Evolutionary conservation across 2,797 vertebrate genomes (phyloP), one percentile per base, ranked within the genome.

Genomic region (Crenuchus spilurus): DNA sequence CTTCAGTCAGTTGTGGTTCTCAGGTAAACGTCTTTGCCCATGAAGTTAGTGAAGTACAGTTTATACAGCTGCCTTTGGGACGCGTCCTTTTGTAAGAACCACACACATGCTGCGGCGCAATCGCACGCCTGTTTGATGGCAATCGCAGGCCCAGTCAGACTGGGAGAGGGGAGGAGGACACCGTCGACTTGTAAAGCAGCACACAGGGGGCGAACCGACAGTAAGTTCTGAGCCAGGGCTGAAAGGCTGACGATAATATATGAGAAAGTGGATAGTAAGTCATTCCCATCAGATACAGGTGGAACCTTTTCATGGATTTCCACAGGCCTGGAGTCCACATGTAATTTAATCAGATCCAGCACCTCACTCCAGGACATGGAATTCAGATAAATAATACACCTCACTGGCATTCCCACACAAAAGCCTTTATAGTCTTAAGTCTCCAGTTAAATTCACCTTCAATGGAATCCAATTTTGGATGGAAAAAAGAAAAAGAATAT

Each of bases 11-110:
- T 67, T 81, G 79, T 85, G 83, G 88, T 84, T 82, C 85, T 79
- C 83, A 85, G 81, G 74, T 81, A 63, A 87, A 76, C 10, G 64
- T 82, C 79, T 57, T 84, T 84, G 84, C 65, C 77, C 78, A 52
- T 65, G 78, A 67, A 77, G 64, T 76, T 75, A 76, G 75, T 82
- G 82, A 84, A 81, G 82, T 82, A 79, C 80, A 86, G 85, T 89
- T 85, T 86, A 79, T 70, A 85, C 80, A 83, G 75, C 79, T 79
- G 75, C 69, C 70, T 55, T 51, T 69, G 48, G 55, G 64, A 61
- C 42, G 51, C 58, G 65, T 76, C 31, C 80, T 62, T 70, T 69
- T 80, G 81, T 30, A 31, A 75, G 84, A 46, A 55, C 83, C 77
- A 82, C 77, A 87, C 78, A 49, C 77, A 48, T 49, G 67, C 28